Evolutionary conservation across 2,888 invertebrate species (phyloP), one percentile per base, ranked within the genome.

Genomic region (Cordylochernes scorpioides): DNA sequence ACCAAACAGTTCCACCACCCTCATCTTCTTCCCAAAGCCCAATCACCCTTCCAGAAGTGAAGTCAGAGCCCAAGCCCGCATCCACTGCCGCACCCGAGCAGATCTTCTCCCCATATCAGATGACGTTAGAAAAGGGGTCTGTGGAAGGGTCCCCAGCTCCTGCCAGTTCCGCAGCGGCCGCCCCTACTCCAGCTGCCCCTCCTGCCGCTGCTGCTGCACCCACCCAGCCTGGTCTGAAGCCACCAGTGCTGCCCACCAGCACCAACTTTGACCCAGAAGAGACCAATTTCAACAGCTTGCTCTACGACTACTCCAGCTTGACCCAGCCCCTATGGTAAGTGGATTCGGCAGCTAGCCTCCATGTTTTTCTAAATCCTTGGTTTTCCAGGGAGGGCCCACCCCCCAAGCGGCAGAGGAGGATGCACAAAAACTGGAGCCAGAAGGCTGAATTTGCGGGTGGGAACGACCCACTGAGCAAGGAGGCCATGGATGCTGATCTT

Each of bases 291-390:
- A 61, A 73, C 40, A 69, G 73, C 43, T 64, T 72, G 57, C 63
- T 88, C 13, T 86, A 86, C 55, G 82, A 86, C 56, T 82, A 80
- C 58, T 64, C 74, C 42, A 68, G 69, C 44, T 63, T 75, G 42
- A 65, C 73, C 49, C 71, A 71, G 14, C 30, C 33, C 15, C 17
- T 34, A 24, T 82, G 80, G 82, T 74, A 49, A 61, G 65, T 58
- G n/a, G n/a, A n/a, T n/a, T n/a, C n/a, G n/a, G n/a, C n/a, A n/a
- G n/a, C n/a, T n/a, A n/a, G n/a, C n/a, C n/a, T n/a, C n/a, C n/a
- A n/a, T 21, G 12, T 21, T 21, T 10, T 21, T 21, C n/a, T 4
- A 10, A 21, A 10, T 21, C 21, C 12, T 3, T 21, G 10, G 12
- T 10, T 21, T 21, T 21, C 21, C 4, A 21, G 21, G 21, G 21